Conservation (phyloP, 2,113 vertebrate genomes). For the Kryptolebias marmoratus region DNA sequence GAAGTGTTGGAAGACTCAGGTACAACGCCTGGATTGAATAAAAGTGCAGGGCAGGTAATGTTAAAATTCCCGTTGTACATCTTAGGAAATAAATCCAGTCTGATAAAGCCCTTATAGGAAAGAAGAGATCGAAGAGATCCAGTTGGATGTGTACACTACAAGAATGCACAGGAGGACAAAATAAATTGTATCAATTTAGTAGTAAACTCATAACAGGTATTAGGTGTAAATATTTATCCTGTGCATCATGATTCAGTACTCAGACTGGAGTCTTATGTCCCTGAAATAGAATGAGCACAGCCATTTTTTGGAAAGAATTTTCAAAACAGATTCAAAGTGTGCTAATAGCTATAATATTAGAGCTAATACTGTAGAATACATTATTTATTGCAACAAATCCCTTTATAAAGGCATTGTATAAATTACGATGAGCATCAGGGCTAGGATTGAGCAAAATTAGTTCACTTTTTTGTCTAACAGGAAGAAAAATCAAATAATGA, state of each 20-base stretch:
- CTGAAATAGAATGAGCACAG: neutral
- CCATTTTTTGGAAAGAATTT: neutral
- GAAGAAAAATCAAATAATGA: no score
- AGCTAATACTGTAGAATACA: no score
- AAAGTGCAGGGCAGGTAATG: neutral
- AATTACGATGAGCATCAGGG: no score
- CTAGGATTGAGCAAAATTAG: no score
- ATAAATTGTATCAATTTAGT: conserved; percentile 1
- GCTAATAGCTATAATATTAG: no score
- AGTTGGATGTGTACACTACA: neutral
- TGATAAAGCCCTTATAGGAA: neutral
- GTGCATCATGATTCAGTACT: neutral
- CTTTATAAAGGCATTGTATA: no score
- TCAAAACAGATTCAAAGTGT: neutral
- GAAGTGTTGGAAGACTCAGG: neutral
- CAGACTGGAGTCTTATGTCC: no score
- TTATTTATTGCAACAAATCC: no score
- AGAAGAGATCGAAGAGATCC: neutral
- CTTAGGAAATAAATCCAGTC: conserved; percentile 3
- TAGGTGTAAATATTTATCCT: conserved; percentile 8
- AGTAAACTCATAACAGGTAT: neutral
- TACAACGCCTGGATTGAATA: neutral
- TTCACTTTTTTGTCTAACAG: no score
- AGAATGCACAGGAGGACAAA: neutral
- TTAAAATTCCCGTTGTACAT: neutral